Percentiles rank a stretch among this genome's conserved stretches.
These are phyloP conservation scores for Litocranius walleri DNA, from an alignment of 2,113 vertebrate genomes.

Conservation along the genomic window DNA sequence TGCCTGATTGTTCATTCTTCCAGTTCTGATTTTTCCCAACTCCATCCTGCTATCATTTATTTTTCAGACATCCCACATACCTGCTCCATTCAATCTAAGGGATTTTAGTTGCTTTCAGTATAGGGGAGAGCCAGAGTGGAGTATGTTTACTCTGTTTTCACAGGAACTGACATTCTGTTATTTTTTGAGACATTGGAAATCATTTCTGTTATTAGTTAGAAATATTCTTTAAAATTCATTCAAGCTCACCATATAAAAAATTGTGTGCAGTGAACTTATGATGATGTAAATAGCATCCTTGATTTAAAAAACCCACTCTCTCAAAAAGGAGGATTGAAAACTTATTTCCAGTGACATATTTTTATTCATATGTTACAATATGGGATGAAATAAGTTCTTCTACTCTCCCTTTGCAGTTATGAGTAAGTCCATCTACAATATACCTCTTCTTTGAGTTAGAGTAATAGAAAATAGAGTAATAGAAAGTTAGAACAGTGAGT, in stretches of 20 bases:
- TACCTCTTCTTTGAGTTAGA: background rate
- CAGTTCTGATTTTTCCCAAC: background rate
- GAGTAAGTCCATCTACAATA: background rate
- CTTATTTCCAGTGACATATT: background rate
- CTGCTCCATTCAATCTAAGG: background rate
- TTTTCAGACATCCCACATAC: background rate
- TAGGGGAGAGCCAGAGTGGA: background rate
- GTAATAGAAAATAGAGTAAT: background rate
- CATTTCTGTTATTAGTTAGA: background rate
- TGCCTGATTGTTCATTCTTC: background rate
- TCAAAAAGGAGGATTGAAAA: background rate
- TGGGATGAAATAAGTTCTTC: background rate
- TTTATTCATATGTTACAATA: slow-evolving; percentile 4
- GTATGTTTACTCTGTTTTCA: background rate
- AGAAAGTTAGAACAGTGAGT: background rate
- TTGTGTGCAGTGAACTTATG: background rate
- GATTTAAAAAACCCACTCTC: background rate
- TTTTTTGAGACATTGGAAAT: background rate
- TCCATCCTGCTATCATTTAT: background rate
- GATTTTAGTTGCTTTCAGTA: background rate
- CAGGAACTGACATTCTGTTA: background rate
- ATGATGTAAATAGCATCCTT: background rate
- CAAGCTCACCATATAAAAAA: background rate
- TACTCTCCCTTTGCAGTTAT: background rate
- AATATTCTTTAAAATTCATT: slow-evolving; percentile 12